phyloP scores from a whole-genome alignment of 2,888 invertebrate species.

The Melanargia galathea region DNA sequence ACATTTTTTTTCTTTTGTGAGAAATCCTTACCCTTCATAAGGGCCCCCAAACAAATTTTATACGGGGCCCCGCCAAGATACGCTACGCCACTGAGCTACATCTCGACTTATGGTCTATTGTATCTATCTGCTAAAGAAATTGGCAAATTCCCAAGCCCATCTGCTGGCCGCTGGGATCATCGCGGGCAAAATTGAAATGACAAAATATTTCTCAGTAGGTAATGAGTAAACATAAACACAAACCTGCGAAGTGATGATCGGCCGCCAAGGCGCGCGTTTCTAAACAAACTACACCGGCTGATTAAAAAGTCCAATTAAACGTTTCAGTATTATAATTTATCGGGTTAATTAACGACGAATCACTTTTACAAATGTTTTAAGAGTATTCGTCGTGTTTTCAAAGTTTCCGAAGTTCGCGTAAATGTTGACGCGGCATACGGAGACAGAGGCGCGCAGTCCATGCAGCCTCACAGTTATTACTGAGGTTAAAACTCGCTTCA shows the following conservation, averaged over 20 bases:
- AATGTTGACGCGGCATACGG: slow-evolving; percentile 65
- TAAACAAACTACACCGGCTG: slow-evolving; percentile 65
- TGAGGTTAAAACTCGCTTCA: slow-evolving; percentile 49
- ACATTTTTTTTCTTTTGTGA: no score
- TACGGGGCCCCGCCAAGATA: no score
- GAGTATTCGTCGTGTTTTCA: slow-evolving; percentile 39
- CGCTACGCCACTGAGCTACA: no score
- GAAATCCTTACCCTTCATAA: no score
- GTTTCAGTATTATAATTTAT: slow-evolving; percentile 33
- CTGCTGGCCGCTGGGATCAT: slow-evolving; percentile 7
- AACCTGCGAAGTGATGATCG: slow-evolving; percentile 68
- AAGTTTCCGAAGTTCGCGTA: slow-evolving; percentile 69
- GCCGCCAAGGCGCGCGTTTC: slow-evolving; percentile 54
- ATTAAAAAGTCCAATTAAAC: slow-evolving; percentile 52
- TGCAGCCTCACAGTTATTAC: slow-evolving; percentile 66
- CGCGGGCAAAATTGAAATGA: slow-evolving; percentile 28
- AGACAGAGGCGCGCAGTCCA: slow-evolving; percentile 66
- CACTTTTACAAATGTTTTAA: slow-evolving; percentile 50
- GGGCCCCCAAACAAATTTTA: no score
- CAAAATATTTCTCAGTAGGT: slow-evolving; percentile 23
- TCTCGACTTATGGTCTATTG: slow-evolving; percentile 1
- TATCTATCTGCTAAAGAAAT: slow-evolving; percentile 34
- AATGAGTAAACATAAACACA: slow-evolving; percentile 52
- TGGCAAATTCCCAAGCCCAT: slow-evolving; percentile 28
- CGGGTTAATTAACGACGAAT: slow-evolving; percentile 42